Percentiles rank a stretch among this genome's conserved stretches.
Conservation (phyloP, 1,140 invertebrate species). For the Tetramorium alpestre region DNA sequence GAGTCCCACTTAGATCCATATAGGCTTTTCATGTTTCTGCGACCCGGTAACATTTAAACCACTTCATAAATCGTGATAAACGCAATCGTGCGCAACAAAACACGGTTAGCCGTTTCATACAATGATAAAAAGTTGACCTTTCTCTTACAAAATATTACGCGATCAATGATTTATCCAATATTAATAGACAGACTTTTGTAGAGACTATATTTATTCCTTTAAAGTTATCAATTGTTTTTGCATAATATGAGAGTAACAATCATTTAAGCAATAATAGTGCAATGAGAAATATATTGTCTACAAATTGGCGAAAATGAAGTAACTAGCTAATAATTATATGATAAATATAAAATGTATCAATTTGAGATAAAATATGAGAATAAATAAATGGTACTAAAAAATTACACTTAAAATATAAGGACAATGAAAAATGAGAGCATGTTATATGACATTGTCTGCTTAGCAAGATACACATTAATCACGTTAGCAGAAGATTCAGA, state of each 20-base stretch:
- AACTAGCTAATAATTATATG: not conserved
- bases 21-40: slow-evolving; percentile 64
- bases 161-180: not conserved
- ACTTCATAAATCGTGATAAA: slow-evolving; percentile 60
- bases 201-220: not conserved
- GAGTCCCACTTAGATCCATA: slow-evolving; percentile 63
- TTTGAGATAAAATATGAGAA: not conserved
- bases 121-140: slow-evolving; percentile 67
- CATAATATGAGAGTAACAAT: not conserved
- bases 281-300: not conserved
- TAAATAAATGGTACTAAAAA: not conserved
- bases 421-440: not conserved
- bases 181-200: not conserved
- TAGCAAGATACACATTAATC: slow-evolving; percentile 30
- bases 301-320: not conserved
- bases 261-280: not conserved
- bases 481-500: not conserved
- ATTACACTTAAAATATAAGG: slow-evolving; percentile 20
- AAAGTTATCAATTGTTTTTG: not conserved
- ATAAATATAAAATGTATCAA: not conserved
- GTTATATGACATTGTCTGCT: slow-evolving; percentile 12
- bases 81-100: slow-evolving; percentile 48
- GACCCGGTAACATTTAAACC: slow-evolving; percentile 66
- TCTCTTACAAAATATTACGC: slow-evolving; percentile 20
- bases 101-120: slow-evolving; percentile 56